Evolutionary conservation across 2,888 invertebrate genomes (phyloP), one percentile per base, ranked within the genome.

Genomic region (Orchesella flavescens): DNA sequence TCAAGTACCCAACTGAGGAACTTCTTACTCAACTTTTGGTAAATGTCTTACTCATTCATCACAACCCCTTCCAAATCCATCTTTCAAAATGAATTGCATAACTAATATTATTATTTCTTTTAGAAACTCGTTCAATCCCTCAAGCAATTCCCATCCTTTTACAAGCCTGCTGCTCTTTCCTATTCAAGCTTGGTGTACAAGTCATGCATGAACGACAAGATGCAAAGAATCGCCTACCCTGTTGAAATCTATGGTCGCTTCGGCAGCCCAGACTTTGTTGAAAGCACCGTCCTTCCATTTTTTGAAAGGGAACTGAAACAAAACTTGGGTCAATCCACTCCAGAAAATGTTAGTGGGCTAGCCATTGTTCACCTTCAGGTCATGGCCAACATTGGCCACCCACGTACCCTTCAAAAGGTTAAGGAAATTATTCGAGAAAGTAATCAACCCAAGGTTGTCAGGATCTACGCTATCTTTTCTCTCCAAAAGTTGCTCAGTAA

Each of bases 1-100:
- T 89, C 46, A 88, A 89, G 23, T 88, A 89, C 59, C 90, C 90
- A 19, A 89, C 90, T 73, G 86, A 88, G 46, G 86, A 87, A 7
- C 87, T 89, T 17, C 85, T 90, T 7, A 88, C 90, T 71, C 87
- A 86, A 69, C 53, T 90, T 34, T 34, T 34, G 34, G 34, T 34
- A 34, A 34, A 7, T 2, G 34, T 4, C 7, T 4, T 4, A 34
- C 34, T 34, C 34, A 2, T 34, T n/a, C n/a, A n/a, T n/a, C n/a
- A n/a, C n/a, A n/a, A n/a, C n/a, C n/a, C n/a, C n/a, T n/a, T n/a
- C n/a, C n/a, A n/a, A n/a, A n/a, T n/a, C n/a, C n/a, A n/a, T n/a
- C n/a, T n/a, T n/a, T n/a, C n/a, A n/a, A n/a, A n/a, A n/a, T n/a
- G n/a, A n/a, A n/a, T n/a, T n/a, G n/a, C n/a, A n/a, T n/a, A n/a